Evolutionary conservation across 1,140 invertebrate species (phyloP).

Genomic region (Solenopsis invicta): DNA sequence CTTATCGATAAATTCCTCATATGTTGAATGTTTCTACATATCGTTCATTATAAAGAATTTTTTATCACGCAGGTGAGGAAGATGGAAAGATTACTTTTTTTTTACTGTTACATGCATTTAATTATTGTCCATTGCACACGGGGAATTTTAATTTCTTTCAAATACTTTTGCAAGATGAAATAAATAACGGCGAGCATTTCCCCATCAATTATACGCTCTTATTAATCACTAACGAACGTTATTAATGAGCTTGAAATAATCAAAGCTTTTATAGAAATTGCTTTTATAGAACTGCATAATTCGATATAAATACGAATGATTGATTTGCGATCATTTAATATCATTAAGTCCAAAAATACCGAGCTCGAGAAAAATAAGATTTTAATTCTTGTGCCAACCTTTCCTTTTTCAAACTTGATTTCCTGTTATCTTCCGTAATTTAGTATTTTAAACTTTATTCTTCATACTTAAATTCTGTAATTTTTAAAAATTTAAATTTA

Average conservation of each 20-base stretch:
- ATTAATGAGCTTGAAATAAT: constrained; percentile 34
- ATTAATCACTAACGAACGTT: constrained; percentile 28
- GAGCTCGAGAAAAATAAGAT: background rate
- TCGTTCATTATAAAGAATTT: background rate
- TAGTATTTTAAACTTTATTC: background rate
- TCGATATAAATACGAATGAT: constrained; percentile 3
- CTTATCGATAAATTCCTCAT: background rate
- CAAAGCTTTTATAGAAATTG: constrained; percentile 10
- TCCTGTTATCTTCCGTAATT: background rate
- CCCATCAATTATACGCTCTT: background rate
- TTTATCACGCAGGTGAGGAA: background rate
- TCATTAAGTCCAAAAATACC: background rate
- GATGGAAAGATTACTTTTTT: background rate
- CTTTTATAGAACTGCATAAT: background rate
- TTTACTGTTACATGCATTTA: background rate
- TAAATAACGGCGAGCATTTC: constrained; percentile 16
- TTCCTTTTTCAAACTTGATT: background rate
- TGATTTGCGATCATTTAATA: constrained; percentile 9
- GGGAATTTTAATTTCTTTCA: background rate
- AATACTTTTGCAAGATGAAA: constrained; percentile 8
- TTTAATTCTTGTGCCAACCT: background rate
- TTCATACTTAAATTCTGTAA: background rate
- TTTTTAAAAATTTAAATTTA: background rate
- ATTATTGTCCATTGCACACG: background rate
- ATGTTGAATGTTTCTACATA: background rate